These are phyloP conservation scores for Phylloscopus whistleri DNA, from an alignment of 2,113 vertebrate genomes.

Conservation along the genomic window DNA sequence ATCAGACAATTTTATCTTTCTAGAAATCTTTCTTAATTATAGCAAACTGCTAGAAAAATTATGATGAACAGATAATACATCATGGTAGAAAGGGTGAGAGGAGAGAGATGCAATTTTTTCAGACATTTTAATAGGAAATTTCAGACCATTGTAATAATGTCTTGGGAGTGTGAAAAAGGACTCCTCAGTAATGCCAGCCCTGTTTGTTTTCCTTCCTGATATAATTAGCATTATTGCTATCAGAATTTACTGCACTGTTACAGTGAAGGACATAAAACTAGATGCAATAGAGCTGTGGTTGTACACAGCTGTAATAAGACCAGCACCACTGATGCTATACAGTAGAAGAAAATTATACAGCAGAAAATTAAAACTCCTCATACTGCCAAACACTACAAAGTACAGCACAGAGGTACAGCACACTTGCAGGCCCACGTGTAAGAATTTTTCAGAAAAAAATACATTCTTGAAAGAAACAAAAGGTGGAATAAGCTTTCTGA, in stretches of 20 bases:
- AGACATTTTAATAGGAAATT: background rate
- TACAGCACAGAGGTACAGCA: fast-evolving
- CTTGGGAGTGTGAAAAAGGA: background rate
- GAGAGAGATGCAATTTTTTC: background rate
- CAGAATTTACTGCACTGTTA: background rate
- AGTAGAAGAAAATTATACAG: background rate
- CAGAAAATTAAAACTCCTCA: background rate
- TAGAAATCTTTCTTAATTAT: background rate
- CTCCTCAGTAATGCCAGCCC: background rate
- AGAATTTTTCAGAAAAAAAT: background rate
- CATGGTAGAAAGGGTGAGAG: background rate
- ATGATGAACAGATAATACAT: background rate
- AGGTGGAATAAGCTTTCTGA: background rate
- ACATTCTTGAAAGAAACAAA: background rate
- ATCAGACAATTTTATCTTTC: background rate
- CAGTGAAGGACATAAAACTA: background rate
- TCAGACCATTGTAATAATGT: background rate
- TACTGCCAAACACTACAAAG: background rate
- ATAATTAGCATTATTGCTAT: background rate
- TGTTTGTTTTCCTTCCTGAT: background rate
- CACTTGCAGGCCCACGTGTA: background rate
- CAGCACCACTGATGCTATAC: background rate
- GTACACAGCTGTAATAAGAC: background rate
- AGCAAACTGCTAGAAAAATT: background rate
- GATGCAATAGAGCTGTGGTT: background rate